These are phyloP conservation scores for Drosophila antonietae DNA, from an alignment of 2,888 invertebrate genomes.

Conservation along the genomic window DNA sequence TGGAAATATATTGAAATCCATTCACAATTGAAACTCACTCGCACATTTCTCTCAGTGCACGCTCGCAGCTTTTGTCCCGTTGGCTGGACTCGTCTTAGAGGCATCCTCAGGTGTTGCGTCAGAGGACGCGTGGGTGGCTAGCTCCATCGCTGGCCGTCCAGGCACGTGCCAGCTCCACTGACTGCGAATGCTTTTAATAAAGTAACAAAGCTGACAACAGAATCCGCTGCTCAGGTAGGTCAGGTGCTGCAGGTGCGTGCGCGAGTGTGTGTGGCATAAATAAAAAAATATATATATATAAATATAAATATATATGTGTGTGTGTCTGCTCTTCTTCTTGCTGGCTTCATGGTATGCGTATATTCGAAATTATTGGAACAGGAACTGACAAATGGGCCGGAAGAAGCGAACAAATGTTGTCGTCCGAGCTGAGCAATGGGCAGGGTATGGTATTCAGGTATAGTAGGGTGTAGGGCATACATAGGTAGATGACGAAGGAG, in stretches of 20 bases:
- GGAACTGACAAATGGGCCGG: conserved; percentile 16
- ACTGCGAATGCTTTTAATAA: conserved; percentile 55
- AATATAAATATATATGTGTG: too few relatives aligned
- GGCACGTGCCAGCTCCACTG: conserved; percentile 31
- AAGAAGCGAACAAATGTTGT: conserved; percentile 10
- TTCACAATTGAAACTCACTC: too few relatives aligned
- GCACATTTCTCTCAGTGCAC: conserved; percentile 19
- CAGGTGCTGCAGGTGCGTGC: conserved; percentile 11
- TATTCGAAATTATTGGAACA: conserved; percentile 53
- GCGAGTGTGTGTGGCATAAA: conserved; percentile 29
- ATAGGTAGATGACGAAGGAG: too few relatives aligned
- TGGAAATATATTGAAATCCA: too few relatives aligned
- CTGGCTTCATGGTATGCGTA: conserved; percentile 22
- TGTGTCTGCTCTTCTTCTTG: background rate
- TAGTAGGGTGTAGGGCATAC: background rate
- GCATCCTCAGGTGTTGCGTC: conserved; percentile 5
- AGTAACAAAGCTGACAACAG: conserved; percentile 60
- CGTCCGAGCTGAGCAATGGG: background rate
- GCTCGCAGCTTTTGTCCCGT: background rate
- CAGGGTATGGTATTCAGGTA: background rate
- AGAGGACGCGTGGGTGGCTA: background rate
- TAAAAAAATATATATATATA: conserved; percentile 13
- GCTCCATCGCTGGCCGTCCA: conserved; percentile 6
- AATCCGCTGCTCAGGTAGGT: conserved; percentile 27
- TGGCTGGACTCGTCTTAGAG: conserved; percentile 20